A percentile compares a stretch with the other conserved stretches of the same genome.
These are phyloP conservation scores for Pseudopipra pipra DNA, from an alignment of 2,113 vertebrate genomes.

Conservation along the genomic window DNA sequence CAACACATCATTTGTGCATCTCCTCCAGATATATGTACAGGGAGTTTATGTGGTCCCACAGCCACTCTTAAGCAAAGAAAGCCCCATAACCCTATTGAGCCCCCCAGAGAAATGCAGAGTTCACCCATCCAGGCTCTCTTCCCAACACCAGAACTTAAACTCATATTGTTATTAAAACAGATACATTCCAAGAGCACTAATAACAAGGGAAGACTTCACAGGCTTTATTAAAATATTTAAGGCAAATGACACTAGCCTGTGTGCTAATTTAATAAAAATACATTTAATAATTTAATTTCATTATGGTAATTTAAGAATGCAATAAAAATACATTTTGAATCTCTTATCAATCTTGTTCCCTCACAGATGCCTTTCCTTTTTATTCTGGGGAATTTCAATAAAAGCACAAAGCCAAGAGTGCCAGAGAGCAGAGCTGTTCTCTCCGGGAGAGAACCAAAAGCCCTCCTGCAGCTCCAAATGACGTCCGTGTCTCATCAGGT, in stretches of 20 bases:
- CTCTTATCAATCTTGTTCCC: slow-evolving; percentile 23
- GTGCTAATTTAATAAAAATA: slow-evolving; percentile 63
- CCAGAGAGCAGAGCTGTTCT: not conserved
- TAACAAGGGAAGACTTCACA: slow-evolving; percentile 47
- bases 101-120: not conserved
- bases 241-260: slow-evolving; percentile 10
- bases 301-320: slow-evolving; percentile 47
- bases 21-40: not conserved
- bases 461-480: not conserved
- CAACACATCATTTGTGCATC: not conserved
- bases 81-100: not conserved
- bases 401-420: not conserved
- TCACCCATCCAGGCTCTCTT: not conserved
- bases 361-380: slow-evolving; percentile 20
- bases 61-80: not conserved
- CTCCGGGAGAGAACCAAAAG: not conserved
- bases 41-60: not conserved
- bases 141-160: not conserved
- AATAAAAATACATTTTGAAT: slow-evolving; percentile 44
- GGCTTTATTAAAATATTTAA: slow-evolving; percentile 60
- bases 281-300: slow-evolving; percentile 65
- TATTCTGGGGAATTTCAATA: slow-evolving; percentile 15
- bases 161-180: slow-evolving; percentile 13
- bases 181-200: not conserved
- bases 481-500: not conserved